phyloP scores from a whole-genome alignment of 2,888 invertebrate genomes.

The Pseudococcus jackbeardsleyi region DNA sequence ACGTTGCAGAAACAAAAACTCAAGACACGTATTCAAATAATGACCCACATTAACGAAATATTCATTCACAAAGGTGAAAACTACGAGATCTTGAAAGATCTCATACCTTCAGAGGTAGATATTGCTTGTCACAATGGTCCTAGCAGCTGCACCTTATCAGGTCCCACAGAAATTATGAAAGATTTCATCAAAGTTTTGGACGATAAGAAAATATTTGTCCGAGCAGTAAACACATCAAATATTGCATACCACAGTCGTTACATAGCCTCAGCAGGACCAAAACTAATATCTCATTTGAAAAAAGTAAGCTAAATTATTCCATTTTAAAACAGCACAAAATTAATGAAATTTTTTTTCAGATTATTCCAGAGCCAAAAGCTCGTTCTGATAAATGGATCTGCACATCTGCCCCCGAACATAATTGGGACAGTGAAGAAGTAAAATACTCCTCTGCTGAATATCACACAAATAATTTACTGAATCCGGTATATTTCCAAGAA shows the following conservation, averaged over 20 bases:
- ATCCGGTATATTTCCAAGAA: constrained; percentile 76
- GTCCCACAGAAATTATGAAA: constrained; percentile 80
- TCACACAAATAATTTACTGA: constrained; percentile 86
- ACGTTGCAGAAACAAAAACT: too few relatives aligned
- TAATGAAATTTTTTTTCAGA: constrained; percentile 68
- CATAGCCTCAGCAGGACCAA: constrained; percentile 72
- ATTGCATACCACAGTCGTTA: constrained; percentile 92
- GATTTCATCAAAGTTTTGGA: constrained; percentile 77
- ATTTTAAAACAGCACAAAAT: background rate
- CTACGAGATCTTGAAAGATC: background rate
- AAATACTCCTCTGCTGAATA: constrained; percentile 77
- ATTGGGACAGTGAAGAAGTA: constrained; percentile 77
- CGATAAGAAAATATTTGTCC: constrained; percentile 82
- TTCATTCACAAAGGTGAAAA: constrained; percentile 72
- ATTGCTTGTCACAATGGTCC: constrained; percentile 88
- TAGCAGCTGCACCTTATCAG: constrained; percentile 90
- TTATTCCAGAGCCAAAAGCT: constrained; percentile 71
- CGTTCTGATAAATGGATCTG: constrained; percentile 87
- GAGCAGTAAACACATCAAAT: constrained; percentile 86
- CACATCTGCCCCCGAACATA: constrained; percentile 80
- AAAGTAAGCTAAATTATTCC: constrained; percentile 69
- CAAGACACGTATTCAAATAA: too few relatives aligned
- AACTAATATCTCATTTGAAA: constrained; percentile 70
- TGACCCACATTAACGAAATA: background rate
- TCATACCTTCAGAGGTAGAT: constrained; percentile 75